Evolutionary conservation across 2,888 invertebrate genomes (phyloP).

Genomic region (Lepidocyrtoides sp.): DNA sequence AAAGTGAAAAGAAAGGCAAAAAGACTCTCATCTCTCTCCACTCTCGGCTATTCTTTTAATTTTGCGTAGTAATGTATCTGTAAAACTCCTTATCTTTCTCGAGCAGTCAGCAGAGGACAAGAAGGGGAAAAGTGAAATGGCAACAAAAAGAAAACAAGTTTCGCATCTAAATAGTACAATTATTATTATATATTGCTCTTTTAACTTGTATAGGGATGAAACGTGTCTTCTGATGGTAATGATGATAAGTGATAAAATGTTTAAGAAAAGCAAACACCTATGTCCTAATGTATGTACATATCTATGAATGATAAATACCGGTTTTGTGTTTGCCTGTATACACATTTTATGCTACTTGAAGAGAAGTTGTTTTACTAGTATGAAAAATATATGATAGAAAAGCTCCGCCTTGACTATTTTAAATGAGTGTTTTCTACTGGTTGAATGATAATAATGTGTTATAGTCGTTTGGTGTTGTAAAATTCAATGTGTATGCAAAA

Average conservation of each 20-base stretch:
- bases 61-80: neutral
- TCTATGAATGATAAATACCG: constrained; percentile 24
- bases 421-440: constrained; percentile 41
- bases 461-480: constrained; percentile 36
- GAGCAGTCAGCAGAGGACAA: constrained; percentile 22
- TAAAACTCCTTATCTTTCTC: constrained; percentile 29
- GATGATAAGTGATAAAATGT: constrained; percentile 45
- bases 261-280: neutral
- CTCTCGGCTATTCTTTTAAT: neutral
- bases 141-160: constrained; percentile 52
- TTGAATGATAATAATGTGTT: constrained; percentile 6
- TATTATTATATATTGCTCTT: constrained; percentile 2
- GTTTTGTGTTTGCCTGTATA: neutral
- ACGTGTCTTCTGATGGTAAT: constrained; percentile 45
- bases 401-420: constrained; percentile 49
- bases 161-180: neutral
- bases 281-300: neutral
- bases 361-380: constrained; percentile 34
- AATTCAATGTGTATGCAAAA: constrained; percentile 61
- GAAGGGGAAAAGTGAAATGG: constrained; percentile 7
- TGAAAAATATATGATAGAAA: neutral
- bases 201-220: constrained; percentile 20
- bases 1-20: neutral
- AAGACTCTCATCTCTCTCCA: constrained; percentile 24
- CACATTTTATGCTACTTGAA: neutral